Evolutionary conservation across 2,888 invertebrate species (phyloP), one percentile per base, ranked within the genome.

Genomic region (Kryphioiulus occultus): DNA sequence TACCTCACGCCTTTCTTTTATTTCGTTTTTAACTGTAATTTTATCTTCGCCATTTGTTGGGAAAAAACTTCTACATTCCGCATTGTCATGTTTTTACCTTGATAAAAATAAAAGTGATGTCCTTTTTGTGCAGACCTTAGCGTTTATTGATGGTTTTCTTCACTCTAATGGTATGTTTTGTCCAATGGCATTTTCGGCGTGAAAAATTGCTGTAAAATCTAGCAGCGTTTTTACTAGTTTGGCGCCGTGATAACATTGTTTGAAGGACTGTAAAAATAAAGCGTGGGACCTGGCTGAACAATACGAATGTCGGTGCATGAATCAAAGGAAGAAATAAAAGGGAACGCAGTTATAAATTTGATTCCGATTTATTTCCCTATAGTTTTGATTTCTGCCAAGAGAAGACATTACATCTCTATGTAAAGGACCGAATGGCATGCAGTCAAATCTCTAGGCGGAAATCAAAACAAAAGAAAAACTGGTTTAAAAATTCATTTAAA

Each of bases 71-170:
- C 42, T 85, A 42, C 85, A 85, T 85, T 85, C 44, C 32, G 85
- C 85, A 85, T 85, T 85, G 42, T 42, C 85, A 85, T 85, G 85
- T 85, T 85, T 85, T 42, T 85, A 85, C 85, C 85, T 42, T 44
- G 85, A 85, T 42, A 44, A 85, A 85, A 85, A 85, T 85, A 85
- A 85, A 85, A 85, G 85, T 85, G 85, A 85, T 85, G 85, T 85
- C 85, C 39, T 85, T 85, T 85, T 85, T 85, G 78, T 78, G 78
- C 78, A 30, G 26, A 78, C 78, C 26, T 15, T 78, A 26, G 78
- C 30, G 78, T 78, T 30, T 78, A 30, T 78, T 78, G 78, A 78
- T 30, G 30, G 12, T 2, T 9, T 78, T 30, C 26, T 78, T 1
- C 22, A 26, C 22, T 68, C 59, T 59, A 59, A 68, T 26, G 68